These are phyloP conservation scores for Acrobeloides nanus DNA, from an alignment of 2,888 invertebrate species.

Conservation along the genomic window DNA sequence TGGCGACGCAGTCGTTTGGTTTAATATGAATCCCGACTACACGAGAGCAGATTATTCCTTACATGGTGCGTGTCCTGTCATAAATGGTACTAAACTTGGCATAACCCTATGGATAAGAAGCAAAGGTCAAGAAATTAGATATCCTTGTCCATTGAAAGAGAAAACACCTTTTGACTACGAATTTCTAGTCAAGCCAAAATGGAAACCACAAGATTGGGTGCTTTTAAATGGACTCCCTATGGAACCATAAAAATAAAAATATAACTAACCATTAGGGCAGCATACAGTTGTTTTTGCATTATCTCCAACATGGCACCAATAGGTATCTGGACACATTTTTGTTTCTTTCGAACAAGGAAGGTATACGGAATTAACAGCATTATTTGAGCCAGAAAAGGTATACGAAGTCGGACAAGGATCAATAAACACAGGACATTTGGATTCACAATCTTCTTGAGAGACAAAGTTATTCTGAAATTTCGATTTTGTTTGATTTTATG, in stretches of 20 bases:
- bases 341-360: too few species aligned
- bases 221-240: too few species aligned
- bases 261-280: constrained; percentile 42
- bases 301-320: constrained; percentile 49
- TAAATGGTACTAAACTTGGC: constrained; percentile 29
- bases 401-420: constrained; percentile 28
- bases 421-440: constrained; percentile 37
- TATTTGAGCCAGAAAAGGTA: constrained; percentile 1
- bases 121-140: constrained; percentile 17
- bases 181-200: constrained; percentile 5
- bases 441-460: constrained; percentile 32
- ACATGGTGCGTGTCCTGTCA: constrained; percentile 43
- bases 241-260: constrained; percentile 5
- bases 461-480: constrained; percentile 43
- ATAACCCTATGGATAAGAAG: constrained; percentile 26
- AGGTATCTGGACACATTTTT: constrained; percentile 31
- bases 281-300: constrained; percentile 44
- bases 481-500: constrained; percentile 6
- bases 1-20: constrained; percentile 44
- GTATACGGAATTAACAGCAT: too few species aligned
- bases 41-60: constrained; percentile 18
- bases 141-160: constrained; percentile 14
- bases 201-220: not conserved
- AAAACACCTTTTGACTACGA: constrained; percentile 11
- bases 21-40: constrained; percentile 31